Evolutionary conservation across 2,113 vertebrate genomes (phyloP).

Genomic region (Cephalophus harveyi): DNA sequence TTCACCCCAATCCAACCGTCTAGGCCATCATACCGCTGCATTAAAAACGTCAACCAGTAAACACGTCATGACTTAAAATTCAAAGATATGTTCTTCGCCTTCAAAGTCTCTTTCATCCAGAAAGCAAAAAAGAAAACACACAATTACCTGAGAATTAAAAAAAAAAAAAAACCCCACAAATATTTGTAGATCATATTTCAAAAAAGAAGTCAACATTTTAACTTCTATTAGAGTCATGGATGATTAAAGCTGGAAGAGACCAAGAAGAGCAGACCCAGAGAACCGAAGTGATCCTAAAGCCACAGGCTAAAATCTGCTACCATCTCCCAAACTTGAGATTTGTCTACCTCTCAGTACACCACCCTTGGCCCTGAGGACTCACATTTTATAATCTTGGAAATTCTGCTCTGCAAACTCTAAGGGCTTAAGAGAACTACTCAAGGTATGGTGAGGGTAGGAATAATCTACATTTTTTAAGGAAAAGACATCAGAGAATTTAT

Average conservation of each 20-base stretch:
- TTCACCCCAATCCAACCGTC: neutral
- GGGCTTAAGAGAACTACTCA: neutral
- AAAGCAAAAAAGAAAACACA: neutral
- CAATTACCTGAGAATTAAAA: neutral
- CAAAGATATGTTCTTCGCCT: neutral
- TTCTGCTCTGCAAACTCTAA: neutral
- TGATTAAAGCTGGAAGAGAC: neutral
- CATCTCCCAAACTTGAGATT: neutral
- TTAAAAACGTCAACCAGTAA: neutral
- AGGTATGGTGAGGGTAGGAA: rapidly evolving
- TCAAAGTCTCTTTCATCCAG: neutral
- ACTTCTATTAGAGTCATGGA: neutral
- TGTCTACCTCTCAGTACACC: rapidly evolving
- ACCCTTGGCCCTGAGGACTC: neutral
- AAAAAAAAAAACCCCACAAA: neutral
- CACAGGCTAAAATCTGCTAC: neutral
- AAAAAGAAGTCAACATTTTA: neutral
- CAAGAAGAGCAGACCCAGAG: neutral
- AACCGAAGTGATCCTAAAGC: neutral
- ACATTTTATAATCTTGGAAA: neutral
- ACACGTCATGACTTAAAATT: neutral
- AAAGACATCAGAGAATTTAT: neutral
- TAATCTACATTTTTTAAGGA: neutral
- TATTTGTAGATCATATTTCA: neutral
- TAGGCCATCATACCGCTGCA: neutral